These are phyloP conservation scores for Corythucha ciliata DNA, from an alignment of 2,888 invertebrate genomes.

Conservation along the genomic window DNA sequence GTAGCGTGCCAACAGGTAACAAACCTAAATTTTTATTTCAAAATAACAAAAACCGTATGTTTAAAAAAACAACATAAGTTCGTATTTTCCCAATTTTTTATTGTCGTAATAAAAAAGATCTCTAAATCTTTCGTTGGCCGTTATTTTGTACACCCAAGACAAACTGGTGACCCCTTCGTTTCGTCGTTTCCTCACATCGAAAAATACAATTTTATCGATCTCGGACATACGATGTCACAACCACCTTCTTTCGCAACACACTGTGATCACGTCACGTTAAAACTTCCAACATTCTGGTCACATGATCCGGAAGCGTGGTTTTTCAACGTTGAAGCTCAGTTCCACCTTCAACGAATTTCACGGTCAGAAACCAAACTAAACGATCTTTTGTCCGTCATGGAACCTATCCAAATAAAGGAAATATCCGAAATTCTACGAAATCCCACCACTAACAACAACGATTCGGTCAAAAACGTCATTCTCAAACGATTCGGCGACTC, in stretches of 20 bases:
- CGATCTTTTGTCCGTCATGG: conserved; percentile 19
- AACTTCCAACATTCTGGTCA: conserved; percentile 11
- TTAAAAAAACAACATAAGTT: no score
- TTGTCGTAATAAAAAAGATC: no score
- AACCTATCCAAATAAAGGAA: conserved; percentile 18
- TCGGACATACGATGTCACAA: no score
- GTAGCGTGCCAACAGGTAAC: no score
- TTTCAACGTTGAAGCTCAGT: conserved; percentile 8
- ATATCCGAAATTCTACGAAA: conserved; percentile 6
- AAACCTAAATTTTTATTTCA: no score
- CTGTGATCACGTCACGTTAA: not conserved
- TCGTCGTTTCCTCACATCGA: no score
- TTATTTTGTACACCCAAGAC: no score
- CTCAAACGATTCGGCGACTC: conserved; percentile 4
- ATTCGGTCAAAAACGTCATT: not conserved
- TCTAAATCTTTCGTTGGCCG: no score
- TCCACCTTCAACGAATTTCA: not conserved
- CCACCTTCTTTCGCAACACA: not conserved
- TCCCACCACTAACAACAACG: conserved; percentile 3
- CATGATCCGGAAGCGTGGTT: conserved; percentile 16
- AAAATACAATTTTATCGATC: no score
- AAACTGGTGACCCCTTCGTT: no score
- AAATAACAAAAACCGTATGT: no score
- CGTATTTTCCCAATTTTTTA: no score
- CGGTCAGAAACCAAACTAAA: conserved; percentile 24